phyloP scores from a whole-genome alignment of 1,140 invertebrate species.

The Episyrphus balteatus region DNA sequence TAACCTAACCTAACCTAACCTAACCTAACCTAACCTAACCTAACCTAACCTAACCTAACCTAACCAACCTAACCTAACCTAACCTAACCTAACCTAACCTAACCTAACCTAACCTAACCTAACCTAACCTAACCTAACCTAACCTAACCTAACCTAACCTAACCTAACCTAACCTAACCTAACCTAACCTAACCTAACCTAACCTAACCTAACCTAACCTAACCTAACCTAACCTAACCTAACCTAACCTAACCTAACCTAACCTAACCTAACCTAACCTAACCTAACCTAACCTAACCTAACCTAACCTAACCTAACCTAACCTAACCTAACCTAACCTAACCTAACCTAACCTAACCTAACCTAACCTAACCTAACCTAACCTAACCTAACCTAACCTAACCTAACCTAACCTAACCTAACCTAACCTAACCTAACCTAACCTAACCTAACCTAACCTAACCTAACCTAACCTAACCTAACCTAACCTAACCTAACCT shows the following conservation, averaged over 20 bases:
- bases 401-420: background rate
- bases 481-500: too few relatives aligned
- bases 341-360: too few relatives aligned
- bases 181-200: constrained; percentile 5
- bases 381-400: background rate
- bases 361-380: too few relatives aligned
- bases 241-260: constrained; percentile 6
- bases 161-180: constrained; percentile 3
- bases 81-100: constrained; percentile 6
- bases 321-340: too few relatives aligned
- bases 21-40: constrained; percentile 5
- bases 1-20: constrained; percentile 5
- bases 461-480: too few relatives aligned
- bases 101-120: too few relatives aligned
- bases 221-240: constrained; percentile 6
- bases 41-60: constrained; percentile 6
- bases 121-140: constrained; percentile 6
- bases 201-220: constrained; percentile 3
- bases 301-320: constrained; percentile 6
- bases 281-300: constrained; percentile 6
- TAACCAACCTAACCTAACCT: constrained; percentile 5
- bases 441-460: too few relatives aligned
- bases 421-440: too few relatives aligned
- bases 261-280: too few relatives aligned
- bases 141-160: constrained; percentile 5